These are phyloP conservation scores for Zaprionus davidi DNA, from an alignment of 1,140 invertebrate species.

Conservation along the genomic window DNA sequence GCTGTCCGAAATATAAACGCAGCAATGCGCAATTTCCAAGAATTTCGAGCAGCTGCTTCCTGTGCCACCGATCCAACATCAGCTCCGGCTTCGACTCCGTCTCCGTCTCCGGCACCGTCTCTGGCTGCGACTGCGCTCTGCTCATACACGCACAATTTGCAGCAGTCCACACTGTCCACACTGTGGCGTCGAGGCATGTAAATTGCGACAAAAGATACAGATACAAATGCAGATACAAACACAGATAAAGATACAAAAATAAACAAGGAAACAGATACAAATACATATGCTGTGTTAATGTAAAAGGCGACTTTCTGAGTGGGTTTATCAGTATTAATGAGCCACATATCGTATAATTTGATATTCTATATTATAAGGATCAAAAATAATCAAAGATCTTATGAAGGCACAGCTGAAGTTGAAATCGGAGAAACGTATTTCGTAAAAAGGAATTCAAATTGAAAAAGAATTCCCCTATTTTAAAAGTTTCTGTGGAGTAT, in stretches of 20 bases:
- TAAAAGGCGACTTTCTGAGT: neutral
- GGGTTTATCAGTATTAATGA: neutral
- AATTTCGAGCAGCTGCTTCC: slow-evolving; percentile 81
- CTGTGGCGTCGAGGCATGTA: slow-evolving; percentile 36
- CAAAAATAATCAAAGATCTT: too few species aligned
- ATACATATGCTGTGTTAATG: neutral
- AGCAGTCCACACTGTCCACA: slow-evolving; percentile 29
- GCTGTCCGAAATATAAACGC: slow-evolving; percentile 45
- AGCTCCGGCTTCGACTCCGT: neutral
- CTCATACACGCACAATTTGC: slow-evolving; percentile 58
- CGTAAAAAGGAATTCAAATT: too few species aligned
- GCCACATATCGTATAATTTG: neutral
- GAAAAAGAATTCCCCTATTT: too few species aligned
- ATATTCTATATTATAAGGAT: too few species aligned
- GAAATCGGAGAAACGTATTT: too few species aligned
- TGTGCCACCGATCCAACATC: slow-evolving; percentile 35
- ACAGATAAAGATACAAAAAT: slow-evolving; percentile 12
- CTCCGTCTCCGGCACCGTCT: neutral
- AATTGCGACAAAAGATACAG: slow-evolving; percentile 46
- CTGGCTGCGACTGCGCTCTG: neutral
- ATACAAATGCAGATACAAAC: slow-evolving; percentile 31
- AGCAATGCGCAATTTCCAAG: slow-evolving; percentile 68
- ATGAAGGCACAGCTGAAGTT: too few species aligned
- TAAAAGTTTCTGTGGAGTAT: too few species aligned
- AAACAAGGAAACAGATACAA: slow-evolving; percentile 9